Base-by-base conservation (phyloP, 2,888 invertebrate species). In the Cephus spinipes region DNA sequence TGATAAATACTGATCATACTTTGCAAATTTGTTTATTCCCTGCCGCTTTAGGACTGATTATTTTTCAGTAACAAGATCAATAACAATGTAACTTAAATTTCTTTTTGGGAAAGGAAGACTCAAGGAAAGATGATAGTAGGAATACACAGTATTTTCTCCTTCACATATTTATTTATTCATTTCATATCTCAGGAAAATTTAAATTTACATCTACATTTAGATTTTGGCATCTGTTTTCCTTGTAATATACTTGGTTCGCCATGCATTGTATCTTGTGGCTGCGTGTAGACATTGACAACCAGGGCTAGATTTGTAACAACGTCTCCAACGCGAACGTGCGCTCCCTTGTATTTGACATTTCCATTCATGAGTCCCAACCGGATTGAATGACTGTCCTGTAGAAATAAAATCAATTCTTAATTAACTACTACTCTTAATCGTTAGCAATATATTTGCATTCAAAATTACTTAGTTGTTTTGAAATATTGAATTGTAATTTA, bases 331-430 rank as follows among this genome's bases (percentile, higher is more conserved):
- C 77, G 73, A 74, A 81, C 68, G 15, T 71, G 71, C 12, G 82
- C 35, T 15, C 81, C 77, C 4, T 73, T 77, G 73, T 69, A 77
- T 68, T 74, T 76, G 12, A 82, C 73, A 69, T 82, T 81, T 76
- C 82, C 81, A 68, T 82, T 82, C 81, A 82, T 81, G 68, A 81
- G 69, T 11, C 82, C 81, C 36, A 82, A 15, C 1, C 80, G 77
- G 12, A 79, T 68, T 15, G 73, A 68, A 11, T 77, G 71, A 33
- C 40, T 73, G 31, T 79, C 74, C 81, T 81, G 73, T 30, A 78
- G 76, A 3, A 30, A 35, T 68, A 76, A 55, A 68, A 75, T n/a
- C 1, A 32, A 79, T 79, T 11, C 3, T 79, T 12, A 74, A 33
- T 55, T 55, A 55, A 55, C 23, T 55, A 55, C 23, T 55, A 23